A percentile compares a stretch with the other conserved stretches of the same genome.
Conservation (phyloP, 2,888 invertebrate species). For the Heliconius erato region DNA sequence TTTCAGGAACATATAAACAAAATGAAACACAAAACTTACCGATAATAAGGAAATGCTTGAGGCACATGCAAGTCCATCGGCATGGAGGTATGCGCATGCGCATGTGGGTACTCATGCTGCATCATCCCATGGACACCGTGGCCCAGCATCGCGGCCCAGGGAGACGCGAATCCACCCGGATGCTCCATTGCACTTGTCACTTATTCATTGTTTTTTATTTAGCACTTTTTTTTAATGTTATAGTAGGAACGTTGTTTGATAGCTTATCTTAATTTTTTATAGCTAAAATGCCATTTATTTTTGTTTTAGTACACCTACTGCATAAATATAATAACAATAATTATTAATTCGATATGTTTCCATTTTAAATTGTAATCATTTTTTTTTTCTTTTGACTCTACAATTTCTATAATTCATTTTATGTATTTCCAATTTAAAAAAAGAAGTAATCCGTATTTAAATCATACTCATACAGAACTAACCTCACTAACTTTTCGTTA, state of each 20-base stretch:
- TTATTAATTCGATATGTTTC: neutral
- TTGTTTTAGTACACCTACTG: neutral
- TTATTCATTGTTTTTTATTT: conserved; percentile 49
- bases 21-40: conserved; percentile 84
- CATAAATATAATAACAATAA: neutral
- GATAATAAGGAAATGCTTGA: conserved; percentile 96
- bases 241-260: conserved; percentile 27
- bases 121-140: conserved; percentile 88
- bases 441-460: neutral
- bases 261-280: conserved; percentile 35
- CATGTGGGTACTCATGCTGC: conserved; percentile 87
- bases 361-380: neutral
- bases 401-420: neutral
- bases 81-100: conserved; percentile 88
- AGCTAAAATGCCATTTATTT: neutral
- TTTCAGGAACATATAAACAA: neutral
- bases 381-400: neutral
- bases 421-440: neutral
- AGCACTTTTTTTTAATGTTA: conserved; percentile 37
- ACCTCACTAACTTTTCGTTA: neutral
- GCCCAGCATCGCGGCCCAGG: conserved; percentile 92
- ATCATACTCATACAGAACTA: neutral
- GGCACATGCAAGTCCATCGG: conserved; percentile 97
- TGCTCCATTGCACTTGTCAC: conserved; percentile 88
- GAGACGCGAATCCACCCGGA: conserved; percentile 90